Percentiles rank a stretch among this genome's conserved stretches.
Conservation (phyloP, 1,140 invertebrate species). For the Brachystomella parvula region DNA sequence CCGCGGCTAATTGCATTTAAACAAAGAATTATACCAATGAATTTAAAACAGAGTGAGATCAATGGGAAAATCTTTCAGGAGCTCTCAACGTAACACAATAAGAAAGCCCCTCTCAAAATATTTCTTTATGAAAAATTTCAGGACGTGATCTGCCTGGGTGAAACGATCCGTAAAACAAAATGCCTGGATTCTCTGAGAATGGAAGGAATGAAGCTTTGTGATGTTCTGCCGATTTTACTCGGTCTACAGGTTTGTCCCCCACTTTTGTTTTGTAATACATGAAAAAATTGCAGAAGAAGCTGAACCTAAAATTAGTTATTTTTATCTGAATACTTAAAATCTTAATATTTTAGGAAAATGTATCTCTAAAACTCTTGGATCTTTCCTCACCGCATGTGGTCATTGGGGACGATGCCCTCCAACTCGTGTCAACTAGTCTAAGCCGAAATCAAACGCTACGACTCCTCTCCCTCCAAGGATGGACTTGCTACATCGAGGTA, state of each 20-base stretch:
- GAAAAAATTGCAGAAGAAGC: no score
- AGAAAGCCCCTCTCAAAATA: no score
- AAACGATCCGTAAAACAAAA: conserved; percentile 47
- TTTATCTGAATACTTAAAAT: neutral
- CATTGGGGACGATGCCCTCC: conserved; percentile 50
- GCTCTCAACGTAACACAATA: no score
- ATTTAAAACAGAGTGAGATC: no score
- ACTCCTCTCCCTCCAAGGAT: conserved; percentile 50
- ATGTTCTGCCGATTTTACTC: conserved; percentile 48
- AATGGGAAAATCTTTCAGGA: no score
- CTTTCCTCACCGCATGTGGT: conserved; percentile 48
- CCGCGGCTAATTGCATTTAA: no score
- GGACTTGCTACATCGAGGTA: conserved; percentile 53
- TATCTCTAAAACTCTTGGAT: conserved; percentile 49
- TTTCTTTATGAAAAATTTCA: no score
- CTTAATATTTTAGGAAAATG: conserved; percentile 42
- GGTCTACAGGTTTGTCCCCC: conserved; percentile 42
- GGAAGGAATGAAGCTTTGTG: conserved; percentile 46
- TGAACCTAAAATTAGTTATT: no score
- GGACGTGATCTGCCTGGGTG: conserved; percentile 51
- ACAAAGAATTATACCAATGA: no score
- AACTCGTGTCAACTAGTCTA: conserved; percentile 48
- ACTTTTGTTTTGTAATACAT: no score
- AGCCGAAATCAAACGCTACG: conserved; percentile 48
- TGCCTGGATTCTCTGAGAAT: conserved; percentile 49